Base-by-base conservation (phyloP, 1,140 invertebrate species). In the Kradibia gibbosae region DNA sequence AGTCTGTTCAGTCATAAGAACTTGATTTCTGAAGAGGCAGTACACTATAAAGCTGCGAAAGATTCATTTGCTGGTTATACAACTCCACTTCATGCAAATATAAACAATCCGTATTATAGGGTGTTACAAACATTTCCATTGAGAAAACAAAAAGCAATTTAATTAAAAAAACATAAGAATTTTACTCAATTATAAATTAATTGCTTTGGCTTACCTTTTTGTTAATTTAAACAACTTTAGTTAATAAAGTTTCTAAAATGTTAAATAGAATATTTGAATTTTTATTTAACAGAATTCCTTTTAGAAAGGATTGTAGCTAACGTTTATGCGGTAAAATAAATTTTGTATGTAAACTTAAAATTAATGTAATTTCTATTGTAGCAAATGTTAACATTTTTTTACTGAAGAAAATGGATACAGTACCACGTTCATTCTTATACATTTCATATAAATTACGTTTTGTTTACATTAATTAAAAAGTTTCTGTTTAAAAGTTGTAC, bases 1-100 rank as follows among this genome's bases (percentile, higher is more conserved):
- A 77, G 65, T 81, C 80, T 72, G 62, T 81, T 77, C 65, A 81
- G 34, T 72, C 57, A 25, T 77, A 81, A 48, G 28, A 71, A 48
- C 79, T 42, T 76, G n/a, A 81, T 71, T 75, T 75, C 13, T 48
- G 28, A 57, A 60, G 36, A 76, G 8, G 39, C 57, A 81, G 62
- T 36, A 22, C 22, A 67, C 36, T 74, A 50, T 62, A 50, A 28
- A 36, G 20, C 71, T 80, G 71, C 55, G 20, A 73, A 50, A 45
- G 45, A 60, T 50, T 15, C 20, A 36, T 74, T 48, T 72, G 53
- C 57, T 74, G 42, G 48, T 13, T 74, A 45, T 53, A 74, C 15
- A 74, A 80, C 31, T 81, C 20, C 65, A 73, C 48, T 45, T 75
- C 60, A 74, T 36, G 48, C 67, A 75, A 62, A 55, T 67, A 65